Base-by-base conservation (phyloP, 2,113 vertebrate genomes). In the Poeciliopsis occidentalis region DNA sequence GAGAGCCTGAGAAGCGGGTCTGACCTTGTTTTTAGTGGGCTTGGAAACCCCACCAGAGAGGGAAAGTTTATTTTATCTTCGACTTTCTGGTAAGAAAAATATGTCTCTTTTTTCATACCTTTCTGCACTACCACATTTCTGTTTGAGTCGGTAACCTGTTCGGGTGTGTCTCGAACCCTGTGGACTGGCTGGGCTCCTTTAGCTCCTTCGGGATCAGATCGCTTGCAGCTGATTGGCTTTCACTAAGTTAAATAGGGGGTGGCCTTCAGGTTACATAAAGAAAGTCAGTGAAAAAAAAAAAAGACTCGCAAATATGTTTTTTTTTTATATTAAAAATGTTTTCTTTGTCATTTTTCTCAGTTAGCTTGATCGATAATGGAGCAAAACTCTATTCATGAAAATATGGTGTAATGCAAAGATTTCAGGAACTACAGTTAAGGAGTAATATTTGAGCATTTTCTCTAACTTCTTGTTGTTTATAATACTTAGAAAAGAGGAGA, bases 41-140 rank as follows among this genome's bases (percentile, higher is more conserved):
- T 1, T 3, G 60, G 11, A 57, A 30, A 73, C 37, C 47, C 11
- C 29, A 10, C 24, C 62, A 66, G 57, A 65, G 39, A 19, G 26
- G 57, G 70, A 85, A 87, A 87, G 87, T 89, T 89, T 75, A 62
- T 60, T 80, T 60, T 66, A 27, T 74, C 15, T 68, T 79, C 51
- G 24, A 32, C 66, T 54, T 77, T 44, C 74, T 71, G 85, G 87
- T 86, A 74, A 83, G 75, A 71, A 60, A 65, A 26, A 64, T 67
- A 8, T 19, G 4, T 17, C 3, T 22, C 63, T 39, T 22, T 63
- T 8, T 64, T 32, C 31, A 10, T 7, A 32, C 62, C 29, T 4
- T 3, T 24, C 63, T 37, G 13, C 44, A 6, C 44, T 12, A 10
- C 12, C 3, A 34, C 8, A 4, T 12, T 12, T 12, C 4, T 34